phyloP scores from a whole-genome alignment of 2,113 vertebrate genomes.

The Oreocharis arfaki region DNA sequence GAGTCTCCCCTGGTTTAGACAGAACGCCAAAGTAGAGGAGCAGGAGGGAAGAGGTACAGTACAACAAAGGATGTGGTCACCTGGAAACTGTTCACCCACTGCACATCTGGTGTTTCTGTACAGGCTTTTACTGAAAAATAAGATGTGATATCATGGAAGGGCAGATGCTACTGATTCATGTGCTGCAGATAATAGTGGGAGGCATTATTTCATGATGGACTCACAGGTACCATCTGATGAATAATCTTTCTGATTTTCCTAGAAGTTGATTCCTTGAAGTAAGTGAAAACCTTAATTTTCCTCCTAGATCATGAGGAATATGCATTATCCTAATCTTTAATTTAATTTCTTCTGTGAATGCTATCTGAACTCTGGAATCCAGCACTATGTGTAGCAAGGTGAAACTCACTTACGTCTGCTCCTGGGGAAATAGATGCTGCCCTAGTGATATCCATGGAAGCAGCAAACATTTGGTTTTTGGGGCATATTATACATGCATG shows the following conservation, averaged over 20 bases:
- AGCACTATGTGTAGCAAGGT: not conserved
- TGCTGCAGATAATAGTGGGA: not conserved
- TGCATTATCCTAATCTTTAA: not conserved
- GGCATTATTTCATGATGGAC: not conserved
- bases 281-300: not conserved
- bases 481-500: fast-evolving
- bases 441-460: not conserved
- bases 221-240: not conserved
- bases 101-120: not conserved
- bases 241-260: not conserved
- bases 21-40: not conserved
- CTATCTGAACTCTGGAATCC: not conserved
- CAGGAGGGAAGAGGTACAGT: not conserved
- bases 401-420: not conserved
- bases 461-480: not conserved
- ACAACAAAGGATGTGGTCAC: not conserved
- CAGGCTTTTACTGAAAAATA: not conserved
- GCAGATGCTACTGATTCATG: not conserved
- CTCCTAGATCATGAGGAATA: not conserved
- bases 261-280: not conserved
- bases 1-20: not conserved
- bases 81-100: not conserved
- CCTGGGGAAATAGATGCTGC: not conserved
- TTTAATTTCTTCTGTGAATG: not conserved
- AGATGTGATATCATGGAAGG: not conserved